These are phyloP conservation scores for Tridacna gigas DNA, from an alignment of 2,888 invertebrate genomes.

Conservation along the genomic window DNA sequence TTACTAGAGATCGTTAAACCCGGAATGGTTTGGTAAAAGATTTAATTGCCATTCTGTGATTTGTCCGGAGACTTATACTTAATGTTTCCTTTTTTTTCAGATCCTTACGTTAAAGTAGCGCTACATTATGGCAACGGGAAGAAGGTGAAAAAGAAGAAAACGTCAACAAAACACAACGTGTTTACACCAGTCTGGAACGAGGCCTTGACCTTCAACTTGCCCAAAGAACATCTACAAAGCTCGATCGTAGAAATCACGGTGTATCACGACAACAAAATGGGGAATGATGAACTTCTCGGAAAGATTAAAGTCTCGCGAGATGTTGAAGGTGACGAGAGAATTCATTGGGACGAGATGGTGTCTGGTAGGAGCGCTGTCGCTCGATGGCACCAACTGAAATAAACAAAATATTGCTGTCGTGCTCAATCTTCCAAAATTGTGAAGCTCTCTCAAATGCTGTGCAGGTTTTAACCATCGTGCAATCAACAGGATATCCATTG, in stretches of 20 bases:
- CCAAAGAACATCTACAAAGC: constrained; percentile 87
- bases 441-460: too few species aligned
- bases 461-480: too few species aligned
- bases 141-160: constrained; percentile 94
- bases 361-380: constrained; percentile 76
- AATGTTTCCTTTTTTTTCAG: constrained; percentile 85
- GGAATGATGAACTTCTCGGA: constrained; percentile 87
- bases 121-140: constrained; percentile 93
- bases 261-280: constrained; percentile 88
- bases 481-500: too few species aligned
- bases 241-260: constrained; percentile 88
- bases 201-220: constrained; percentile 91
- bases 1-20: too few species aligned
- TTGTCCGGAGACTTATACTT: too few species aligned
- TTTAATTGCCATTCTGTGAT: too few species aligned
- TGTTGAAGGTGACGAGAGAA: constrained; percentile 75
- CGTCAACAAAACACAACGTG: constrained; percentile 91
- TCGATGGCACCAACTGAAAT: constrained; percentile 74
- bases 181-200: constrained; percentile 96
- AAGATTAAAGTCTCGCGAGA: constrained; percentile 86
- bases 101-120: constrained; percentile 95
- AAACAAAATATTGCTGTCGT: neutral
- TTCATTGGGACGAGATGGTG: constrained; percentile 82
- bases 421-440: too few species aligned
- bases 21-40: too few species aligned